A percentile compares a stretch with the other conserved stretches of the same genome.
phyloP scores from a whole-genome alignment of 2,113 vertebrate species.

The Columba janthina region DNA sequence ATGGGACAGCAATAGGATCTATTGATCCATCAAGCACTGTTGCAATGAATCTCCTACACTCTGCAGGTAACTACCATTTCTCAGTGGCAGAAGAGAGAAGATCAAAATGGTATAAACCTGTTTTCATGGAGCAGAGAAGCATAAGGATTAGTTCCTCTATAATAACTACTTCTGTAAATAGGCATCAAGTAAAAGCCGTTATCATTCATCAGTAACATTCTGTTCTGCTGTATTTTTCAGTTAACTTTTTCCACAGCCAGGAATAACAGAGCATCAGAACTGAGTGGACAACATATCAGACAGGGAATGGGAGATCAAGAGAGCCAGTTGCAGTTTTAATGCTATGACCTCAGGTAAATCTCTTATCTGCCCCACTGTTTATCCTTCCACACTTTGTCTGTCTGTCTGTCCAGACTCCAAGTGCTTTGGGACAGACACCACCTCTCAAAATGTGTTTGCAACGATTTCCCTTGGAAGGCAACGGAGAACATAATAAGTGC shows the following conservation, averaged over 20 bases:
- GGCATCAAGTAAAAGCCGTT: not conserved
- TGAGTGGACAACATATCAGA: not conserved
- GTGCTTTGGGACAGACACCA: not conserved
- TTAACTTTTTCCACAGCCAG: not conserved
- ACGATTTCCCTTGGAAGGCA: not conserved
- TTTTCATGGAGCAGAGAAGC: not conserved
- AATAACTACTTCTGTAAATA: not conserved
- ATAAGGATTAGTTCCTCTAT: not conserved
- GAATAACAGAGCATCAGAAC: not conserved
- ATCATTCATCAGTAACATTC: not conserved
- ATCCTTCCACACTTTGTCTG: not conserved
- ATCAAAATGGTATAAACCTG: not conserved
- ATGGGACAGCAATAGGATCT: not conserved
- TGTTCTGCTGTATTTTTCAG: not conserved
- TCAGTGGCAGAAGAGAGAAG: not conserved
- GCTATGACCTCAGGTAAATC: rapidly evolving
- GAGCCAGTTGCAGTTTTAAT: not conserved
- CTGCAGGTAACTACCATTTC: not conserved
- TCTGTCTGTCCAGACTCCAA: not conserved
- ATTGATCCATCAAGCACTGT: not conserved
- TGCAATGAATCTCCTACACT: not conserved
- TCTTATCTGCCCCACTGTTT: not conserved
- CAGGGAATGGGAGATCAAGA: not conserved
- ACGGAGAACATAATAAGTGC: not conserved
- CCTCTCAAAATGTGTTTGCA: not conserved